Conservation (phyloP, 2,113 vertebrate species). For the Mungos mungo region DNA sequence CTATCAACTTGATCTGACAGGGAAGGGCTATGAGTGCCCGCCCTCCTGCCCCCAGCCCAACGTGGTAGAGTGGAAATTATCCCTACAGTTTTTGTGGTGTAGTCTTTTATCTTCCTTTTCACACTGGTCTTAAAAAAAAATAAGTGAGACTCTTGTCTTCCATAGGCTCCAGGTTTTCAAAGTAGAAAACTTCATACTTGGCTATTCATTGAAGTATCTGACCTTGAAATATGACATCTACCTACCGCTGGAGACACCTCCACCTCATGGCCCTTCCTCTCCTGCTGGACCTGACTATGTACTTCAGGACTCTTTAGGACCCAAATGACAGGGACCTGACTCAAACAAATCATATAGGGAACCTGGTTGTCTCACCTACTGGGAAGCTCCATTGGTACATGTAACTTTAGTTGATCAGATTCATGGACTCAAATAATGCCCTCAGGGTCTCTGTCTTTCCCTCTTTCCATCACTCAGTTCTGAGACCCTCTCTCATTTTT, state of each 20-base stretch:
- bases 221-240: neutral
- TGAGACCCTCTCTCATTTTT: neutral
- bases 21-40: neutral
- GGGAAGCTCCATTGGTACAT: accelerated
- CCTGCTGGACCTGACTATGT: neutral
- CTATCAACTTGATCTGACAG: neutral
- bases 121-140: neutral
- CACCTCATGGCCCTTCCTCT: neutral
- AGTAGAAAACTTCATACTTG: neutral
- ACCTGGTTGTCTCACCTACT: neutral
- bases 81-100: neutral
- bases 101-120: neutral
- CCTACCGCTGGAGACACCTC: neutral
- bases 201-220: neutral
- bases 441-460: neutral
- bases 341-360: neutral
- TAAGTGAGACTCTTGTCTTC: neutral
- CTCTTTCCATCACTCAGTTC: neutral
- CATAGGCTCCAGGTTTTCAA: neutral
- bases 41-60: too few relatives aligned
- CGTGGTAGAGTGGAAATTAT: neutral
- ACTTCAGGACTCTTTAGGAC: neutral
- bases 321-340: neutral
- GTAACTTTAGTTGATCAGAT: neutral
- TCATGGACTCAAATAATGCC: neutral